Evolutionary conservation across 2,888 invertebrate species (phyloP), one percentile per base, ranked within the genome.

Genomic region (Vesta saturnalis): DNA sequence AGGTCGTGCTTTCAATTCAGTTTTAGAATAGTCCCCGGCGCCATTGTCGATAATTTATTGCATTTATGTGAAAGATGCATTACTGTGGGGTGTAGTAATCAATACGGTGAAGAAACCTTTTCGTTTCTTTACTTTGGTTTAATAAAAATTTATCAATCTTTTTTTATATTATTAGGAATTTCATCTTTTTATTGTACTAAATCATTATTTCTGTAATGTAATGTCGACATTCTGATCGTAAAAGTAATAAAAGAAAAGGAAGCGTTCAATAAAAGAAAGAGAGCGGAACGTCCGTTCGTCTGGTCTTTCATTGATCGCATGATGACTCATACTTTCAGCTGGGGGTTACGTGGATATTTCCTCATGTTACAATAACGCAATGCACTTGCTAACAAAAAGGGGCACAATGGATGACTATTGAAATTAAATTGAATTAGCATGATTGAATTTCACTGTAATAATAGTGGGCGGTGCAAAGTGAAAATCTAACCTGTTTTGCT

Each of bases 241-340:
- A 39, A 39, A 39, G 39, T 39, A 39, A 60, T 54, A 64, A 46
- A 61, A 46, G 59, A 63, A 54, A 60, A 67, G 47, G 67, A 60
- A 63, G 15, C 30, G 39, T 47, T 18, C 46, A 39, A 35, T 14
- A 22, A 59, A 19, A 66, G 62, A 62, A 69, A 69, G 69, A 69
- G 67, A 70, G 63, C 65, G 64, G 54, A 68, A 68, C 59, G 60
- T 60, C 68, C 60, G 68, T 55, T 60, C 39, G 65, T 66, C 63
- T 66, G 58, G 61, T 64, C 69, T 58, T 64, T 68, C 64, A 67
- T 69, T 64, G 64, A 64, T 64, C 64, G 64, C 63, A 8, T 54
- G 61, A 59, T 69, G 69, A 69, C 64, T 69, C 69, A 65, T 61
- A 16, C 49, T 60, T 69, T 59, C 52, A 46, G 47, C 52, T 49